A percentile compares a stretch with the other conserved stretches of the same genome.
Evolutionary conservation across 2,113 vertebrate genomes (phyloP).

Genomic region (Chinchilla lanigera): DNA sequence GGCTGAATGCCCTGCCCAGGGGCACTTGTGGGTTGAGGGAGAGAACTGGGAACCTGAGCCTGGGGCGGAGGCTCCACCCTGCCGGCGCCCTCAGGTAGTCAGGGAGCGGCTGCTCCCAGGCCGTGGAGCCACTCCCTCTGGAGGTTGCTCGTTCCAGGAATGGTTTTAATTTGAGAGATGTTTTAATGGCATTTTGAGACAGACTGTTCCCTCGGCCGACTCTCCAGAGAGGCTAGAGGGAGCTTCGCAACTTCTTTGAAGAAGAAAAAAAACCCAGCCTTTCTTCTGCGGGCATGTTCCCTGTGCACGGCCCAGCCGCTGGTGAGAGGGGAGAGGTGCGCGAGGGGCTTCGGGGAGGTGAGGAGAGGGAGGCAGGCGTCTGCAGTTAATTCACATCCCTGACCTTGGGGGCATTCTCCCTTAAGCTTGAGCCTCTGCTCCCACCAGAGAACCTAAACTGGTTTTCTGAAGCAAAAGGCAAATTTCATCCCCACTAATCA

Average conservation of each 20-base stretch:
- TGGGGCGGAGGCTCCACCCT: background rate
- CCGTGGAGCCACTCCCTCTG: background rate
- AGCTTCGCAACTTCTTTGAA: slow-evolving; percentile 67
- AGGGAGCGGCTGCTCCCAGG: background rate
- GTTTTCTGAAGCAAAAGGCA: slow-evolving; percentile 75
- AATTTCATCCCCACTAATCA: slow-evolving; percentile 65
- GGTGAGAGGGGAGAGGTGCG: slow-evolving; percentile 35
- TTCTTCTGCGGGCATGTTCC: slow-evolving; percentile 40
- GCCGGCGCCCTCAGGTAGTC: background rate
- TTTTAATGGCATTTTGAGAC: slow-evolving; percentile 73
- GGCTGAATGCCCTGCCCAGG: background rate
- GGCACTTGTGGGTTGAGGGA: fast-evolving
- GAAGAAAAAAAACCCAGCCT: background rate
- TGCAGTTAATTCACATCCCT: background rate
- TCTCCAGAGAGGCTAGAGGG: slow-evolving; percentile 70
- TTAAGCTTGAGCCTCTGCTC: slow-evolving; percentile 56
- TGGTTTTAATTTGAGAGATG: slow-evolving; percentile 69
- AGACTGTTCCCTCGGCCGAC: background rate
- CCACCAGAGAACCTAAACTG: slow-evolving; percentile 38
- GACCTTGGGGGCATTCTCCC: slow-evolving; percentile 10
- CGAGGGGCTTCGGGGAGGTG: background rate
- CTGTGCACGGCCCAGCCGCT: slow-evolving; percentile 48
- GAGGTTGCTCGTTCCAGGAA: slow-evolving; percentile 7
- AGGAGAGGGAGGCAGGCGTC: slow-evolving; percentile 27
- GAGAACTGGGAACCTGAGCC: background rate